Evolutionary conservation across 2,888 invertebrate genomes (phyloP), one percentile per base, ranked within the genome.

Genomic region (Drosophila prolongata): DNA sequence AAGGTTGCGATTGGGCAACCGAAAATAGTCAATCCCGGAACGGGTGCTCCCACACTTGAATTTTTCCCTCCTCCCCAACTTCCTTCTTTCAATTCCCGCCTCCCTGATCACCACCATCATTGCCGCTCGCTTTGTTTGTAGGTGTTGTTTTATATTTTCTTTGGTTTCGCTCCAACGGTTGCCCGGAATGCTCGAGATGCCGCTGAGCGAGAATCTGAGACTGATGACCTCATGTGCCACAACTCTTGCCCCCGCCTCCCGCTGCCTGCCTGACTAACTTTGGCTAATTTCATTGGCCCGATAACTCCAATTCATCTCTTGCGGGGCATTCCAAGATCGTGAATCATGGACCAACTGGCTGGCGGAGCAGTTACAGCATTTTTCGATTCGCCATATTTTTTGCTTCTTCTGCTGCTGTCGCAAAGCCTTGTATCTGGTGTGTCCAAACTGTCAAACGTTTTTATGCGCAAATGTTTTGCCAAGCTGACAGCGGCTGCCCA

Each of bases 141-240:
- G 65, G 54, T 53, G 69, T 54, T 64, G 62, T 49, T 56, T 43
- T 49, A 49, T 59, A 54, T 52, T 75, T 56, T 64, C 73, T 67
- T 67, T 69, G 75, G 81, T 58, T 76, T 69, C 69, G 86, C 75
- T 72, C 76, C 83, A 89, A 49, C 76, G 89, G 82, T 75, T 79
- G 73, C 78, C 53, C 76, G 89, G 88, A 79, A 89, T 89, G 53
- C 35, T 40, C 19, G 42, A 49, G 49, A 52, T 37, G 43, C 43
- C 38, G 40, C 27, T 43, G 40, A 34, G 40, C 40, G 56, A 55
- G 59, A 49, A 70, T 60, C 50, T 42, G 43, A 71, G 71, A 75
- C 52, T 67, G 71, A 71, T 71, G 71, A 71, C 71, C 71, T 71
- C 71, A 71, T 71, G 37, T 72, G 64, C 30, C 40, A n/a, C 64